Percentiles rank a stretch among this genome's conserved stretches.
Conservation (phyloP, 2,797 vertebrate genomes). For the Caiman crocodilus region DNA sequence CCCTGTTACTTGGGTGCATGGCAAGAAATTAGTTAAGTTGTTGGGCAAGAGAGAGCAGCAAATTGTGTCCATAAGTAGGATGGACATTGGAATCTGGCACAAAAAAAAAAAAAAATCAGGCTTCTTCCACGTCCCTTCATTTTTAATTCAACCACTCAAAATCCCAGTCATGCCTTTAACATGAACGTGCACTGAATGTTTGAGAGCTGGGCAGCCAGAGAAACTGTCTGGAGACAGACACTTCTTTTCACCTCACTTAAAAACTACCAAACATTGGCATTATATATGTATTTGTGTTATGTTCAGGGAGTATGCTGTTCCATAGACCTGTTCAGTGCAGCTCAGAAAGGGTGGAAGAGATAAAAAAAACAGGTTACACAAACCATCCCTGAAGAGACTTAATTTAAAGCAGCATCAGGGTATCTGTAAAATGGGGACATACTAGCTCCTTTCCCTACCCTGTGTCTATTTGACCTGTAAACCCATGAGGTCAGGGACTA, state of each 20-base stretch:
- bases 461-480: background rate
- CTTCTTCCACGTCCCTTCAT: background rate
- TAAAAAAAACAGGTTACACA: no score
- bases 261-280: no score
- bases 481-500: background rate
- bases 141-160: background rate
- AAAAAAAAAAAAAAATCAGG: background rate
- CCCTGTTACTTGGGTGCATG: rapidly evolving
- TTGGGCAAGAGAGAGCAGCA: rapidly evolving
- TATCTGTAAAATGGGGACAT: background rate
- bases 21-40: background rate
- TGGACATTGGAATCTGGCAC: background rate
- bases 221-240: no score
- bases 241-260: no score
- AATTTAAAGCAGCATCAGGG: no score
- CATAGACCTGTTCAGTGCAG: no score
- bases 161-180: background rate
- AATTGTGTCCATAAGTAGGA: rapidly evolving
- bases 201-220: no score
- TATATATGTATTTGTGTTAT: no score
- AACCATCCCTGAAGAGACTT: no score
- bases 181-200: no score
- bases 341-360: no score
- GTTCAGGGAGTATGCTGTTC: no score
- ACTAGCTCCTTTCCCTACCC: background rate